A percentile compares a stretch with the other conserved stretches of the same genome.
Conservation (phyloP, 2,888 invertebrate species). For the Cantharis nigra region DNA sequence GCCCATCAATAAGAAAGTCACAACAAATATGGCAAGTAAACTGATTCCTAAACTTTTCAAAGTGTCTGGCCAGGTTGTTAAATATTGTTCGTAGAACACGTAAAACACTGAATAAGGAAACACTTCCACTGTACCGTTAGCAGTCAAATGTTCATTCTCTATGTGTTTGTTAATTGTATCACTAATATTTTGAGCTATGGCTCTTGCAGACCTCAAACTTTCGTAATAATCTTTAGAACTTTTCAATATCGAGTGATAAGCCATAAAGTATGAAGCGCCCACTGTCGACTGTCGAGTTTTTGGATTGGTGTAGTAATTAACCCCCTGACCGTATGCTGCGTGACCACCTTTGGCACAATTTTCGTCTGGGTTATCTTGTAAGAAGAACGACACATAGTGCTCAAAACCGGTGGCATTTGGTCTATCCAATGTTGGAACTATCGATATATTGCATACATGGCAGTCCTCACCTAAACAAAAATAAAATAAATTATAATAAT, state of each 20-base stretch:
- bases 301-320: conserved; percentile 62
- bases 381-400: conserved; percentile 78
- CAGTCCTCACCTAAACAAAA: conserved; percentile 48
- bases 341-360: conserved; percentile 83
- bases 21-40: conserved; percentile 89
- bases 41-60: conserved; percentile 86
- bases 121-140: conserved; percentile 49
- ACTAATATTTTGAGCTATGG: conserved; percentile 82
- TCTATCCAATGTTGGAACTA: conserved; percentile 59
- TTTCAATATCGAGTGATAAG: conserved; percentile 92
- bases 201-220: conserved; percentile 80
- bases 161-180: conserved; percentile 69
- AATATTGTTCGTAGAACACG: conserved; percentile 98
- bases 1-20: conserved; percentile 90
- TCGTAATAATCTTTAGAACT: conserved; percentile 88
- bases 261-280: conserved; percentile 88
- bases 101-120: conserved; percentile 95
- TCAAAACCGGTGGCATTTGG: conserved; percentile 69
- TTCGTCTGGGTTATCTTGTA: conserved; percentile 78
- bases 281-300: conserved; percentile 58
- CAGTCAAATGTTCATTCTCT: conserved; percentile 17
- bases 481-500: no score
- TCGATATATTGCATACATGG: conserved; percentile 59
- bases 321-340: conserved; percentile 78
- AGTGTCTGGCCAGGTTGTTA: conserved; percentile 93